phyloP scores from a whole-genome alignment of 2,797 vertebrate genomes.

The Halcyon badia region DNA sequence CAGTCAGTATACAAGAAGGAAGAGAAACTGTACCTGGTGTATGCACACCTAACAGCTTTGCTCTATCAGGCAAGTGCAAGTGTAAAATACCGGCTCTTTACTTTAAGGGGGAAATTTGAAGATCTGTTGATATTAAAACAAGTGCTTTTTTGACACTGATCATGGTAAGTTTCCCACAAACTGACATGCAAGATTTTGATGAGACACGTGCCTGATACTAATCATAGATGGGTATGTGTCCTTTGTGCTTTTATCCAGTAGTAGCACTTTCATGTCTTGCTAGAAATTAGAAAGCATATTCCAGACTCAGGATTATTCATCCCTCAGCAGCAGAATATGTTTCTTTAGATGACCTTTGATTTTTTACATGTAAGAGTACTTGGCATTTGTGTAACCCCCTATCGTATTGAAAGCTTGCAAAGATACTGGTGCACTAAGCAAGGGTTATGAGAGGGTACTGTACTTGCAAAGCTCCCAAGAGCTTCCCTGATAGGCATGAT shows the following conservation, averaged over 20 bases:
- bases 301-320: slow-evolving; percentile 12
- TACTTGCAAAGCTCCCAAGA: neutral
- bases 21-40: neutral
- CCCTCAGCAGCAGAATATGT: neutral
- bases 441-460: neutral
- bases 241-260: neutral
- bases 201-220: neutral
- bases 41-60: neutral
- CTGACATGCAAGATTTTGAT: neutral
- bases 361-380: neutral
- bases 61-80: neutral
- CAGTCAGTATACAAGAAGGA: neutral
- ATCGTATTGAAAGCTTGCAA: neutral
- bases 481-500: neutral
- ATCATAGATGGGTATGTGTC: neutral
- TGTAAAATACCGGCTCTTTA: neutral
- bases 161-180: neutral
- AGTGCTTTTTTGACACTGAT: neutral
- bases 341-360: slow-evolving; percentile 56
- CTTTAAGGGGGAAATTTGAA: neutral
- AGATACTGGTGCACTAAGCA: neutral
- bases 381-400: slow-evolving; percentile 20
- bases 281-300: neutral
- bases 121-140: neutral
- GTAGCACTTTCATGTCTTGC: neutral